Base-by-base conservation (phyloP, 2,113 vertebrate genomes). In the Melanocharis versteri region DNA sequence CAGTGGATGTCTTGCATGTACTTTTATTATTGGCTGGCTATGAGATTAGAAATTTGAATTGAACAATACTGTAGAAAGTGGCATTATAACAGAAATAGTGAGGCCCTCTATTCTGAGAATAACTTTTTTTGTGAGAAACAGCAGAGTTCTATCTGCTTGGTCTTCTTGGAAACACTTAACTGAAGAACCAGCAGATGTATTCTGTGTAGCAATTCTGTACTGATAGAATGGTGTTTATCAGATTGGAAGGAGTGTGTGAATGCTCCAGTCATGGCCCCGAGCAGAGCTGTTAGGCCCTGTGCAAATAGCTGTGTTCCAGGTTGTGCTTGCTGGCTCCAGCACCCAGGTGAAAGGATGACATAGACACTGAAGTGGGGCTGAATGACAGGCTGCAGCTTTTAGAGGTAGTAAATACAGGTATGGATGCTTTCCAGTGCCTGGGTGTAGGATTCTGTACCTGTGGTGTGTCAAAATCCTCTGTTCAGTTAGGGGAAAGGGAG, bases 341-440 rank as follows among this genome's bases (percentile, higher is more conserved):
- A 89, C 15, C 23, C 28, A 20, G 72, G 90, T 90, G 83, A 94
- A 84, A 96, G 94, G 96, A 80, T 91, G 83, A n/a, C 61, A 60
- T 7, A 35, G 64, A 33, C 21, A 7, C 72, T 73, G 58, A 62
- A 92, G 68, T 58, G 93, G 72, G 86, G 20, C 76, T 86, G 28
- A 93, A 75, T 66, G 60, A 81, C 54, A 81, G 56, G 33, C 68
- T 78, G 71, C 68, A 75, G 80, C 54, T 81, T 89, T 71, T 71
- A 18, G 28, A 31, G 50, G 64, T 12, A 23, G 33, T 73, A 88
- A 70, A 62, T 62, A 26, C 13, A 90, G 50, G 22, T 72, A 9
- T 40, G 70, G 58, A 62, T 53, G 47, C 23, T 45, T 88, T 69
- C 69, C 51, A 20, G 42, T 35, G 39, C 47, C 13, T 1, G 1